Evolutionary conservation across 2,113 vertebrate species (phyloP).

Genomic region (Charina bottae): DNA sequence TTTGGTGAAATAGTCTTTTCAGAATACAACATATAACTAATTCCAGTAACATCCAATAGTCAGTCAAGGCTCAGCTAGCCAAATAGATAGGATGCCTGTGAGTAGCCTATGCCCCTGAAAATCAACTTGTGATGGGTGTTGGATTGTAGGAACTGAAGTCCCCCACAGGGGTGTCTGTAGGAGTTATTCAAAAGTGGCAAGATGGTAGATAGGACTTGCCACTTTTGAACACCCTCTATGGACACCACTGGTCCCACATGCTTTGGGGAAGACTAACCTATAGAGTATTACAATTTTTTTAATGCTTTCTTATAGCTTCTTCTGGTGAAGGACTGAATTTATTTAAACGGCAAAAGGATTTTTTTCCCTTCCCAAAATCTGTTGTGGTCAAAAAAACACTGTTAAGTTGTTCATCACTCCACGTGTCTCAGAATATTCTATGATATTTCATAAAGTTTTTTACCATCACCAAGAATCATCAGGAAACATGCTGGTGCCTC

Average conservation of each 20-base stretch:
- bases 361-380: conserved; percentile 9
- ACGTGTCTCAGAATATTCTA: conserved; percentile 41
- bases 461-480: neutral
- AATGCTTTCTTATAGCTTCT: conserved; percentile 4
- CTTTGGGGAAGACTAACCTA: fast-evolving
- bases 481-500: neutral
- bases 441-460: neutral
- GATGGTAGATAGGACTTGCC: neutral
- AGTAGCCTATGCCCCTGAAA: neutral
- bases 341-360: conserved; percentile 15
- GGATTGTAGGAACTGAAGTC: neutral
- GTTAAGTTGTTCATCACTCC: conserved; percentile 38
- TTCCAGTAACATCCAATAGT: neutral
- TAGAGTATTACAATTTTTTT: neutral
- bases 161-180: neutral
- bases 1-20: neutral
- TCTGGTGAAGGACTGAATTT: neutral
- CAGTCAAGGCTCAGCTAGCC: neutral
- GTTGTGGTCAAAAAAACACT: neutral
- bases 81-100: too few relatives aligned
- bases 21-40: neutral
- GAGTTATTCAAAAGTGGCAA: neutral
- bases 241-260: neutral
- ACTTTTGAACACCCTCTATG: neutral
- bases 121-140: neutral